Base-by-base conservation (phyloP, 2,797 vertebrate genomes). In the Glyptemys insculpta region DNA sequence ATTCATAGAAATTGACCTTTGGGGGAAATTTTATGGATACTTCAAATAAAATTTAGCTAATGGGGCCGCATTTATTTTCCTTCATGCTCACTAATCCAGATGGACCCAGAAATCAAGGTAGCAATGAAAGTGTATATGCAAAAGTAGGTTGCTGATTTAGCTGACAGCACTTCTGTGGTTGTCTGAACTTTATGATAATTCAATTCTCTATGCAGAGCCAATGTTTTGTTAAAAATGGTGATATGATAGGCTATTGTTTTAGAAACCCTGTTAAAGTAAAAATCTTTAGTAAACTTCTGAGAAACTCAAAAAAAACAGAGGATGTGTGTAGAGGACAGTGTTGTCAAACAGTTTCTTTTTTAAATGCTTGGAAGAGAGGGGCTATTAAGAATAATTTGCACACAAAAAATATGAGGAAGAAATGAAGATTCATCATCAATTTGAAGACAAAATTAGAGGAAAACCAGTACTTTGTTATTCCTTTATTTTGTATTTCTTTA, bases 1-100 rank as follows among this genome's bases (percentile, higher is more conserved):
- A 44, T 92, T 78, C 81, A 93, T 88, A 97, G 92, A 91, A 95
- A 49, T 80, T 92, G 95, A 92, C 27, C 91, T 18, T 94, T 94
- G 94, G 72, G 85, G 90, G 80, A 95, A 95, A 47, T 91, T 80
- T 5, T 34, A 91, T 27, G 79, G 68, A 91, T 92, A 54, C 47
- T 92, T 56, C 8, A 21, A 41, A 25, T 79, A 91, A 81, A 88
- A 49, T 92, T 85, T 27, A 81, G 5, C 53, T 78, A 78, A 78
- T 8, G 47, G 10, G 81, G 59, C 92, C 76, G 37, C 87, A 81
- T 91, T 62, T 54, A 86, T 96, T 96, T 93, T 85, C 87, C 94
- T 96, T 95, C 49, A 2, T 23, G 41, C 81, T n/a, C 83, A 85
- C 34, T 59, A 90, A 76, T 79, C 56, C 44, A 74, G 34, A 54